These are phyloP conservation scores for Strigops habroptila DNA, from an alignment of 2,113 vertebrate genomes.

Conservation along the genomic window DNA sequence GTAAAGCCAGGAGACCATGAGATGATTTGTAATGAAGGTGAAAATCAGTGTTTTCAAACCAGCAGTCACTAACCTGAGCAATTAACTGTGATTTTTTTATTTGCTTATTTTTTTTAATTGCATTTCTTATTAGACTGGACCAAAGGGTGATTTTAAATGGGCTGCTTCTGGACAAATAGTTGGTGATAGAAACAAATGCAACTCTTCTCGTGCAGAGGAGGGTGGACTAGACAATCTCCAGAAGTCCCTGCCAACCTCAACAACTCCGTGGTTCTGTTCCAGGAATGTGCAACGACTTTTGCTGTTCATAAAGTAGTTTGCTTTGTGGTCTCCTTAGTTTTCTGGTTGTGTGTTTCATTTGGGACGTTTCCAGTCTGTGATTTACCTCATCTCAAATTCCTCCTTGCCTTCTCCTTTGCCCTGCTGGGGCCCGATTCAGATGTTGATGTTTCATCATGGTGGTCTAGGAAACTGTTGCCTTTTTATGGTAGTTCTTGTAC, in stretches of 20 bases:
- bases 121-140: not conserved
- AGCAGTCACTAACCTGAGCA: not conserved
- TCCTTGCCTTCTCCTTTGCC: not conserved
- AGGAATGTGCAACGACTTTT: not conserved
- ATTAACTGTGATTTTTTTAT: not conserved
- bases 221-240: not conserved
- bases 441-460: not conserved
- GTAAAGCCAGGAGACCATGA: not conserved
- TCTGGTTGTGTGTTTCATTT: not conserved
- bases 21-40: not conserved
- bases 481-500: not conserved
- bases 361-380: not conserved
- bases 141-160: not conserved
- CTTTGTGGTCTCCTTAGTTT: not conserved
- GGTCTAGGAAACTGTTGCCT: not conserved
- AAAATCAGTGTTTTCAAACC: not conserved
- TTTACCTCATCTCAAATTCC: not conserved
- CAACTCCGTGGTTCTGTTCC: not conserved
- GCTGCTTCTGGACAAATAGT: not conserved
- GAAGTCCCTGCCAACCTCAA: not conserved
- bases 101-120: not conserved
- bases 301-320: not conserved
- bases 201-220: not conserved
- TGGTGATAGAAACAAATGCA: not conserved
- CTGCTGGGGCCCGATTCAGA: rapidly evolving